These are phyloP conservation scores for Erebia palarica DNA, from an alignment of 2,888 invertebrate genomes.

Conservation along the genomic window DNA sequence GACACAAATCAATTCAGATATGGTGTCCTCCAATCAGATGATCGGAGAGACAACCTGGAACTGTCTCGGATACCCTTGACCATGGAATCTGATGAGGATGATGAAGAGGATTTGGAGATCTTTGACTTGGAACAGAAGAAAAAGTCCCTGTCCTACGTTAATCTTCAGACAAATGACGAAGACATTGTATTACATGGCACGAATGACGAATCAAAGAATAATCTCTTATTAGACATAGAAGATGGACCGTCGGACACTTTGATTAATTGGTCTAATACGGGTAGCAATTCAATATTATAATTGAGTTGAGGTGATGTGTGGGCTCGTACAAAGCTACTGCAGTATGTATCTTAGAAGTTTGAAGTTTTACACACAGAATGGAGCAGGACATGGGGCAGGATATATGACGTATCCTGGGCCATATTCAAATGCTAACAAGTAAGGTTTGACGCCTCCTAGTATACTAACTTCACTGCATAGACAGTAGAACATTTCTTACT, in stretches of 20 bases:
- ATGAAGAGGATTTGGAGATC: constrained; percentile 77
- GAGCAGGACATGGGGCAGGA: not conserved
- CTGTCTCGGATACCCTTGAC: constrained; percentile 72
- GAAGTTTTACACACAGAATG: too few species aligned
- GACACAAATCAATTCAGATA: constrained; percentile 78
- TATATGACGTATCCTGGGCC: too few species aligned
- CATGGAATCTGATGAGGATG: constrained; percentile 78
- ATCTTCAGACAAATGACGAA: constrained; percentile 68
- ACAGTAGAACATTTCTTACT: too few species aligned
- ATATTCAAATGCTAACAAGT: too few species aligned
- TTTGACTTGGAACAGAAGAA: constrained; percentile 76
- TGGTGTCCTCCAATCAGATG: constrained; percentile 75
- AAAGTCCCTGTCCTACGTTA: constrained; percentile 73
- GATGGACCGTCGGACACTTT: constrained; percentile 64
- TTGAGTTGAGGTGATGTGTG: constrained; percentile 12
- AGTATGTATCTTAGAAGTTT: not conserved
- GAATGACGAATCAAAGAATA: constrained; percentile 56
- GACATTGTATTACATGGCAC: constrained; percentile 60
- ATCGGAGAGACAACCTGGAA: constrained; percentile 70
- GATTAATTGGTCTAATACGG: constrained; percentile 71
- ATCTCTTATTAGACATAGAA: constrained; percentile 72
- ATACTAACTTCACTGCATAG: too few species aligned
- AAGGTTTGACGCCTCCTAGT: too few species aligned
- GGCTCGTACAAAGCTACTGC: constrained; percentile 13
- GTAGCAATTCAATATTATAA: constrained; percentile 74